Percentiles rank a stretch among this genome's conserved stretches.
Conservation (phyloP, 1,140 invertebrate species). For the Ctenoplectra terminalis region DNA sequence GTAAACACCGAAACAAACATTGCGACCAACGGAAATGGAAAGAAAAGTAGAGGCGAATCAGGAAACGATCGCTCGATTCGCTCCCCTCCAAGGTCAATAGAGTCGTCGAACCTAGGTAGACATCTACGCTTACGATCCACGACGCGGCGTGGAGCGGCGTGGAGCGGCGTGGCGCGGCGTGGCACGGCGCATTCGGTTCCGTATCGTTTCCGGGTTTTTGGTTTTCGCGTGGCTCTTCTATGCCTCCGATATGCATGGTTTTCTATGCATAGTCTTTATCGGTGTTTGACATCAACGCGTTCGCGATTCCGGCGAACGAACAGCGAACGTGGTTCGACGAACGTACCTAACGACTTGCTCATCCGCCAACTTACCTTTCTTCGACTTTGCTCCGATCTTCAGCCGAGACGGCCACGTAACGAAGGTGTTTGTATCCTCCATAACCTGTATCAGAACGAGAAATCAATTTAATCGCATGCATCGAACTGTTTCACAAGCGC, state of each 20-base stretch:
- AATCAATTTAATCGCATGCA: neutral
- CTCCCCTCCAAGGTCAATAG: constrained; percentile 7
- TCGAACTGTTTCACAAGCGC: neutral
- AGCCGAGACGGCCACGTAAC: constrained; percentile 97
- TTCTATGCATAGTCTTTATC: no score
- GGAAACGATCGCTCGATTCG: neutral
- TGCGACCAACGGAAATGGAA: neutral
- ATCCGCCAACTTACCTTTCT: constrained; percentile 90
- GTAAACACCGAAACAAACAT: neutral
- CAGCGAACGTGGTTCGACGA: neutral
- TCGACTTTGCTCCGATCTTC: constrained; percentile 98
- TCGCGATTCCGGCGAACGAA: neutral
- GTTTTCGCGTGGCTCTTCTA: no score
- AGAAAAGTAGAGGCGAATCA: neutral
- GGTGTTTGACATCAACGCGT: no score
- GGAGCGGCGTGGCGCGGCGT: neutral
- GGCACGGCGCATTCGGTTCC: neutral
- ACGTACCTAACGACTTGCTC: no score
- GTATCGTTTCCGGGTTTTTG: neutral
- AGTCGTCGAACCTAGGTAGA: constrained; percentile 50
- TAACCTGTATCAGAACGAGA: constrained; percentile 88
- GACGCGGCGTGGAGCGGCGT: neutral
- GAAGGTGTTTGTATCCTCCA: constrained; percentile 94
- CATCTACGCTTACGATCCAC: no score
- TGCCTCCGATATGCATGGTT: no score